Percentiles rank a stretch among this genome's conserved stretches.
Evolutionary conservation across 2,888 invertebrate species (phyloP).

Genomic region (Spicauda simplicius): DNA sequence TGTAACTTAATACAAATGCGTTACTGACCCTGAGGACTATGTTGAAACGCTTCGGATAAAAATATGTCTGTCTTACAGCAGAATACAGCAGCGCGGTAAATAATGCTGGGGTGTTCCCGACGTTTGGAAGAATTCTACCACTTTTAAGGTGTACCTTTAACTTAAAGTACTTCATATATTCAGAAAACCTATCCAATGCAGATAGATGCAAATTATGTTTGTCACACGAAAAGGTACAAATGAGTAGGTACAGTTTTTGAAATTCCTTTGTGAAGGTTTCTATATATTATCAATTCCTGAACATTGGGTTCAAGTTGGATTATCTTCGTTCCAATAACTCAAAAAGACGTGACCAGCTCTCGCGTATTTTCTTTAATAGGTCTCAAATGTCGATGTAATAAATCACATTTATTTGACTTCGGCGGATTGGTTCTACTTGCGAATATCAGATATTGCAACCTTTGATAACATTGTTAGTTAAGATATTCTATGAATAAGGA

Average conservation of each 20-base stretch:
- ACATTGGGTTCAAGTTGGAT: neutral
- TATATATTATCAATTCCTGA: neutral
- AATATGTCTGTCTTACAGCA: too few species aligned
- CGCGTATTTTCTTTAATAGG: neutral
- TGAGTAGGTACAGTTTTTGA: neutral
- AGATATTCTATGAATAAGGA: neutral
- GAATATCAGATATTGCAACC: neutral
- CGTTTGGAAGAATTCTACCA: too few species aligned
- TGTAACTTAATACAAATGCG: too few species aligned
- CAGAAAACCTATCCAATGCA: too few species aligned
- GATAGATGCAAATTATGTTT: too few species aligned
- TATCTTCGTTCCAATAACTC: neutral
- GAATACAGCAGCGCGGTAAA: too few species aligned
- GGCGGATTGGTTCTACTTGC: neutral
- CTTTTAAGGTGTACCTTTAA: too few species aligned
- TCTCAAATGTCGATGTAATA: conserved; percentile 2
- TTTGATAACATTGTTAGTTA: neutral
- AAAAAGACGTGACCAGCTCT: neutral
- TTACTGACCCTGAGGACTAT: too few species aligned
- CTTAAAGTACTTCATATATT: too few species aligned
- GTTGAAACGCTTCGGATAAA: too few species aligned
- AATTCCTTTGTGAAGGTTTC: neutral
- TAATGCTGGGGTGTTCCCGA: too few species aligned
- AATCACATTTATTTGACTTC: conserved; percentile 1
- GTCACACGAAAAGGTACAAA: too few species aligned